phyloP scores from a whole-genome alignment of 2,113 vertebrate genomes.

The Fregetta grallaria region DNA sequence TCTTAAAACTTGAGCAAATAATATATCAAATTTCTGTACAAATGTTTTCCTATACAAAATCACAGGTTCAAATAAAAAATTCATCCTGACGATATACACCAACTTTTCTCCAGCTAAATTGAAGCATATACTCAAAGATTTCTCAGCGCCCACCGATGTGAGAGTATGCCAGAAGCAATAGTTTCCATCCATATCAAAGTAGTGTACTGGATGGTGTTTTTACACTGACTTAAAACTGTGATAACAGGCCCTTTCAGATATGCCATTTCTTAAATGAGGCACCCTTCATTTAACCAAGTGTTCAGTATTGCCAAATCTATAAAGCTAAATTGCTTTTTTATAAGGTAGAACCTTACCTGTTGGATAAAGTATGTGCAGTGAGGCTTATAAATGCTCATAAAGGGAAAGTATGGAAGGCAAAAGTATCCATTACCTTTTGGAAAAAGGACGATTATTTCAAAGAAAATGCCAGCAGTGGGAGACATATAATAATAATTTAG shows the following conservation, averaged over 20 bases:
- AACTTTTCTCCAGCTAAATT: background rate
- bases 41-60: constrained; percentile 30
- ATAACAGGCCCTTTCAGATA: constrained; percentile 42
- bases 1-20: background rate
- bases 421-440: constrained; percentile 63
- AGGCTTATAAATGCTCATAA: constrained; percentile 67
- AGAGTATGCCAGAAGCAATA: background rate
- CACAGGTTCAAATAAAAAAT: background rate
- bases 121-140: background rate
- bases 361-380: constrained; percentile 63
- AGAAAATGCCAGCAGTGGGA: constrained; percentile 53
- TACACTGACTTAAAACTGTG: background rate
- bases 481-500: constrained; percentile 62
- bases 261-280: constrained; percentile 36
- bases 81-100: background rate
- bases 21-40: background rate
- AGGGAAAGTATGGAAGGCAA: constrained; percentile 46
- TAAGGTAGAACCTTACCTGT: constrained; percentile 61
- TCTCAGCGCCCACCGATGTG: background rate
- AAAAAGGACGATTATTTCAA: constrained; percentile 65
- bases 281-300: constrained; percentile 49
- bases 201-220: background rate
- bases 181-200: background rate
- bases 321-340: constrained; percentile 68
- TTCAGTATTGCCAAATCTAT: constrained; percentile 49